phyloP scores from a whole-genome alignment of 2,797 vertebrate species.

The Pseudochirops cupreus region DNA sequence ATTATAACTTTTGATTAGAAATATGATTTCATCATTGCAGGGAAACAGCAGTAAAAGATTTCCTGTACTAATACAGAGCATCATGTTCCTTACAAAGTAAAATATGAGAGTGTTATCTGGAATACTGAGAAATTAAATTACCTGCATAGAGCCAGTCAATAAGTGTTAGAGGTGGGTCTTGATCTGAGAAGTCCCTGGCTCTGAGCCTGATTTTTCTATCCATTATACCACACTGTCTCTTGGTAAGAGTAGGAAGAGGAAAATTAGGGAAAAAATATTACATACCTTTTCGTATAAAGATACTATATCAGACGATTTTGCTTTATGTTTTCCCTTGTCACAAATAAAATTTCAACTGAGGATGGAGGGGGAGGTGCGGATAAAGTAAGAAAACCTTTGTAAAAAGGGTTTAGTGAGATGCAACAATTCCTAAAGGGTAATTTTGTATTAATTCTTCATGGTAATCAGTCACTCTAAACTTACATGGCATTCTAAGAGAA shows the following conservation, averaged over 20 bases:
- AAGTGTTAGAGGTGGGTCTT: background rate
- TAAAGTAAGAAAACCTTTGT: background rate
- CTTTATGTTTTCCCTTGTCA: background rate
- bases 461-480: no score
- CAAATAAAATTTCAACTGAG: background rate
- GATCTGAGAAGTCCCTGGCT: no score
- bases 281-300: background rate
- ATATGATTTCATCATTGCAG: background rate
- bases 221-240: background rate
- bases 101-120: background rate
- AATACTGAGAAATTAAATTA: background rate
- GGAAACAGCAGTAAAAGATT: background rate
- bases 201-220: background rate
- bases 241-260: background rate
- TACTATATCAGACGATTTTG: background rate
- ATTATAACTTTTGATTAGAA: background rate
- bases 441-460: background rate
- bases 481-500: no score
- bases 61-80: background rate
- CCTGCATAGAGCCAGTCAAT: background rate
- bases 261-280: background rate
- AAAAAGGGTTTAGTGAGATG: background rate
- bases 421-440: background rate
- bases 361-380: background rate
- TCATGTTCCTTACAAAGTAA: background rate